Evolutionary conservation across 2,888 invertebrate species (phyloP), one percentile per base, ranked within the genome.

Genomic region (Apotomis betuletana): DNA sequence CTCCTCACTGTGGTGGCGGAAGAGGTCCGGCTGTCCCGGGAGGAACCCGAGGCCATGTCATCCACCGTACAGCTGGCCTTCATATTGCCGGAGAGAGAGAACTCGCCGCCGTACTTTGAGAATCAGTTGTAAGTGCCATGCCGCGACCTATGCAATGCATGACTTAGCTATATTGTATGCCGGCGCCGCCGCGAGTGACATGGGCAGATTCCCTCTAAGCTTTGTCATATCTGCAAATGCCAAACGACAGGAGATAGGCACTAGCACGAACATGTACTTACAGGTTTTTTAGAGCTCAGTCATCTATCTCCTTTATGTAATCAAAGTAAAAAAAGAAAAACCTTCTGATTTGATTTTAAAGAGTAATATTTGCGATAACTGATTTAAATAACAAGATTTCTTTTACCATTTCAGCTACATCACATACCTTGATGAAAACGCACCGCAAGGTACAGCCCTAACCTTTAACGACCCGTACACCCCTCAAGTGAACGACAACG

Each of bases 1-100:
- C 94, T 97, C 63, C 94, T 98, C 75, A 97, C 96, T 0, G 96
- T 98, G 67, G 95, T 97, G 64, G 98, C 98, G 3, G 97, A 97
- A 86, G 98, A 98, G 90, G 96, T 98, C 74, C 94, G 96, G 78
- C 91, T 95, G 75, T 94, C 95, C 72, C 94, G 96, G 75, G 95
- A 96, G 75, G 96, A 96, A 78, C 96, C 96, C 10, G 96, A 96
- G 76, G 96, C 97, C 36, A 96, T 96, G 94, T 96, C 97, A 38
- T 95, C 96, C 0, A 96, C 96, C 0, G 97, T 97, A 5, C 96
- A 97, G 84, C 94, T 98, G 70, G 98, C 97, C 10, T 95, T 98
- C 78, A 95, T 97, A 75, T 93, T 97, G 68, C 96, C 96, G n/a
- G 96, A 96, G 81, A 94, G 96, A 59, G 95, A 95, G 75, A 96